Conservation (phyloP, 2,113 vertebrate species). For the Melanocharis versteri region DNA sequence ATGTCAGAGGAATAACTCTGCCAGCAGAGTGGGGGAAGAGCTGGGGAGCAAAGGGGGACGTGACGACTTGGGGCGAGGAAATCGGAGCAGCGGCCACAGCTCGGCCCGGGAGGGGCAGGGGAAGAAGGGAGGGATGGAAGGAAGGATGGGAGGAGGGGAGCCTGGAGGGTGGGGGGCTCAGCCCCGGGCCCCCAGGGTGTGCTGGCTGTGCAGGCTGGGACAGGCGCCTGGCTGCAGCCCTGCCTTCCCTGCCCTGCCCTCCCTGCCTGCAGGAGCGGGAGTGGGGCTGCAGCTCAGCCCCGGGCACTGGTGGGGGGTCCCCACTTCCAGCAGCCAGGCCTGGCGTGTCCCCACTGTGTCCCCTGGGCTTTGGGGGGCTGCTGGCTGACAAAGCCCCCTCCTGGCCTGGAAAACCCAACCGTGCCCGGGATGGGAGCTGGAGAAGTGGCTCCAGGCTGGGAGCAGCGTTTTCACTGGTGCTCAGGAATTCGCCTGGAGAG, state of each 20-base stretch:
- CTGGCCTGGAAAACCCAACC: neutral
- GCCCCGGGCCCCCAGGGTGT: fast-evolving
- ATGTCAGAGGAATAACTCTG: constrained; percentile 12
- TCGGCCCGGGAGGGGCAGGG: fast-evolving
- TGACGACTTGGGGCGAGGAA: neutral
- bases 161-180: neutral
- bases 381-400: neutral
- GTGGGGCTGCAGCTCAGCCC: neutral
- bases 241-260: neutral
- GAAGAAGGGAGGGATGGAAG: neutral
- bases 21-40: neutral
- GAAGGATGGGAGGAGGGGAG: neutral
- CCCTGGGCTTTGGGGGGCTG: neutral
- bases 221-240: neutral
- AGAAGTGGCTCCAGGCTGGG: neutral
- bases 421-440: fast-evolving
- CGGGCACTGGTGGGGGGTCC: neutral
- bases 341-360: fast-evolving
- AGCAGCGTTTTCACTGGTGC: neutral
- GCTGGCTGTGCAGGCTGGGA: neutral
- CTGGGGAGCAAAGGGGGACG: neutral
- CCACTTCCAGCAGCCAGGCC: neutral
- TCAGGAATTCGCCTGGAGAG: constrained; percentile 9
- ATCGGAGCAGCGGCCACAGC: fast-evolving
- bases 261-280: neutral